phyloP scores from a whole-genome alignment of 2,888 invertebrate genomes.

The Pristionchus entomophagus region DNA sequence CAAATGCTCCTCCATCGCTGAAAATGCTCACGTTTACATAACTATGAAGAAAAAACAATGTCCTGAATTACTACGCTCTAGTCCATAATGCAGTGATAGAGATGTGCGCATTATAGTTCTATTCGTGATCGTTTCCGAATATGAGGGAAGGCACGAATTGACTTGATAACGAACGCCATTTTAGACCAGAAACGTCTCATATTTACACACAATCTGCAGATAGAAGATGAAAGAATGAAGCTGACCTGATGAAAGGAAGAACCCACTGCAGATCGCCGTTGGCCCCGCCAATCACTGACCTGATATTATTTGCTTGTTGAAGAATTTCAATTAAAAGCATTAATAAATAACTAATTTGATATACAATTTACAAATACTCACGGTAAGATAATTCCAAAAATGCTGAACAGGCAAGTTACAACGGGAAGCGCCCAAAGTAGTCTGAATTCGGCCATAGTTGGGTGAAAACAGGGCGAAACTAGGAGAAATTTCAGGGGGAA shows the following conservation, averaged over 20 bases:
- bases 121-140: too few species aligned
- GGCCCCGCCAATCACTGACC: background rate
- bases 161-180: too few species aligned
- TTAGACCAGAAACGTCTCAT: too few species aligned
- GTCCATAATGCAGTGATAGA: too few species aligned
- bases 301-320: background rate
- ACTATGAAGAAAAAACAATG: too few species aligned
- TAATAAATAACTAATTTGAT: too few species aligned
- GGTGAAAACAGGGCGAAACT: background rate
- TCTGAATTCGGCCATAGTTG: background rate
- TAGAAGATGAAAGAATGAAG: too few species aligned
- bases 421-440: background rate
- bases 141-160: too few species aligned
- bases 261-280: slow-evolving; percentile 8
- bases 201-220: too few species aligned
- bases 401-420: background rate
- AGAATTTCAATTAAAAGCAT: too few species aligned
- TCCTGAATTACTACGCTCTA: too few species aligned
- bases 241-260: slow-evolving; percentile 11
- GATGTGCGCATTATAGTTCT: too few species aligned
- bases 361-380: background rate
- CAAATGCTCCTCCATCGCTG: slow-evolving; percentile 30
- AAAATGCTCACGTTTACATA: background rate
- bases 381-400: background rate
- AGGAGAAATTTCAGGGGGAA: background rate